phyloP scores from a whole-genome alignment of 30 jellyfish, hydroid and myxozoan genomes.

The Calvadosia cruxmelitensis region DNA sequence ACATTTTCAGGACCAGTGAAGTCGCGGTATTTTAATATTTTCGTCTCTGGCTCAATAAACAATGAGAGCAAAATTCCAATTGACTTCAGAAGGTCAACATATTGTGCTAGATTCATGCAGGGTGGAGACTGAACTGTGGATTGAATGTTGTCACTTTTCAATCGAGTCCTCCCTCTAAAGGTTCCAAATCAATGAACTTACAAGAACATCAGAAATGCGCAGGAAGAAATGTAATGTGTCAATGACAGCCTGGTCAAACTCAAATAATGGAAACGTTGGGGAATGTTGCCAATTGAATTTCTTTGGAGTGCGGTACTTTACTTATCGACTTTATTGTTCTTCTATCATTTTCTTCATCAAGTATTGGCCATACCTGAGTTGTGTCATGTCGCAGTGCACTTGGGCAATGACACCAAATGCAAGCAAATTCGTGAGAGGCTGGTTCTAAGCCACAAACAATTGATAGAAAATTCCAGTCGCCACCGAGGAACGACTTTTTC shows the following conservation, averaged over 20 bases:
- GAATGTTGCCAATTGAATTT: too few species aligned
- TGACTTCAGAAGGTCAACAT: neutral
- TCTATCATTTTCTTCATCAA: too few species aligned
- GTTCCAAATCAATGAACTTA: conserved; percentile 2
- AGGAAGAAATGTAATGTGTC: conserved; percentile 20
- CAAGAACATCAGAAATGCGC: conserved; percentile 18
- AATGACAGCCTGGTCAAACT: conserved; percentile 8
- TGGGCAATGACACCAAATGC: too few species aligned
- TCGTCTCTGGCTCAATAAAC: conserved; percentile 3
- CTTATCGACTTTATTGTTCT: too few species aligned
- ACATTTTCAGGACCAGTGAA: conserved; percentile 32
- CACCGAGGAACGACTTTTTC: too few species aligned
- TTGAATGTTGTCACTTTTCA: neutral
- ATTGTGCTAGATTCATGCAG: conserved; percentile 7
- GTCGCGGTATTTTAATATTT: conserved; percentile 3
- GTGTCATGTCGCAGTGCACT: too few species aligned
- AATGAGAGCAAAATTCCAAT: neutral
- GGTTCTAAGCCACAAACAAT: too few species aligned
- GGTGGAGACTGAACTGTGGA: neutral
- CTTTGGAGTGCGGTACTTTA: too few species aligned
- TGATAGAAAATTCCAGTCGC: too few species aligned
- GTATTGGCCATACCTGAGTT: too few species aligned
- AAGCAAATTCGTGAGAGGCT: too few species aligned
- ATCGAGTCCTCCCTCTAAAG: conserved; percentile 1
- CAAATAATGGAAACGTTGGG: conserved; percentile 5